A percentile compares a stretch with the other conserved stretches of the same genome.
These are phyloP conservation scores for Rhinophrynus dorsalis DNA, from an alignment of 2,797 vertebrate species.

Conservation along the genomic window DNA sequence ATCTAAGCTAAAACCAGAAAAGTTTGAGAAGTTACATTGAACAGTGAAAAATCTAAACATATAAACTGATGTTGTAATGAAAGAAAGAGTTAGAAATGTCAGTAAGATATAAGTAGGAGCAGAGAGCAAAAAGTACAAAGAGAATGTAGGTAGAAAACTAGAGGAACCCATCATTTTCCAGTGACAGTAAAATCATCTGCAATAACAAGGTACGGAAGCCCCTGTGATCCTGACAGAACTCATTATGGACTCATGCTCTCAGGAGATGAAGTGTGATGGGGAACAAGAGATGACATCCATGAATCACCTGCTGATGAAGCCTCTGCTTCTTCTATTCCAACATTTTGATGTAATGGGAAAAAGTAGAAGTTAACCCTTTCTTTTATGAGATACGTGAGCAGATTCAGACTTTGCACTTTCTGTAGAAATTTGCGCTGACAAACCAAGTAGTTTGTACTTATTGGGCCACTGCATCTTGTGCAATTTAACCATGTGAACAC, in stretches of 20 bases:
- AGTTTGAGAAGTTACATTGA: too few species aligned
- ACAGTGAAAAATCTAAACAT: too few species aligned
- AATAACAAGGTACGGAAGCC: conserved; percentile 25
- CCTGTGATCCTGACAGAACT: conserved; percentile 40
- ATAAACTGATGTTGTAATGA: too few species aligned
- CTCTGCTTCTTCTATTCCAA: conserved; percentile 6
- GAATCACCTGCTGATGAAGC: conserved; percentile 31
- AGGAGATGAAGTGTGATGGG: conserved; percentile 30
- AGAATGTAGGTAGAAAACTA: not conserved
- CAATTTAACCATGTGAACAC: too few species aligned
- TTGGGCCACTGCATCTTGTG: too few species aligned
- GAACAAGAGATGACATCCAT: conserved; percentile 30
- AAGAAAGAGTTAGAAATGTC: too few species aligned
- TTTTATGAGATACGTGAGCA: not conserved
- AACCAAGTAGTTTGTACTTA: too few species aligned
- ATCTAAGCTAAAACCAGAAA: too few species aligned
- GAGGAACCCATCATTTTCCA: conserved; percentile 24
- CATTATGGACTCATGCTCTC: conserved; percentile 36
- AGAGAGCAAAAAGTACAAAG: not conserved
- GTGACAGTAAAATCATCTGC: conserved; percentile 41
- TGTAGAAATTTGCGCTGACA: too few species aligned
- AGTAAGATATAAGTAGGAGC: not conserved
- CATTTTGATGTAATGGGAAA: not conserved
- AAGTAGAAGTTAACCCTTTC: conserved; percentile 4
- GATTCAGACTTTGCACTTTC: not conserved